Conservation (phyloP, 2,113 vertebrate genomes). For the Camarhynchus parvulus region DNA sequence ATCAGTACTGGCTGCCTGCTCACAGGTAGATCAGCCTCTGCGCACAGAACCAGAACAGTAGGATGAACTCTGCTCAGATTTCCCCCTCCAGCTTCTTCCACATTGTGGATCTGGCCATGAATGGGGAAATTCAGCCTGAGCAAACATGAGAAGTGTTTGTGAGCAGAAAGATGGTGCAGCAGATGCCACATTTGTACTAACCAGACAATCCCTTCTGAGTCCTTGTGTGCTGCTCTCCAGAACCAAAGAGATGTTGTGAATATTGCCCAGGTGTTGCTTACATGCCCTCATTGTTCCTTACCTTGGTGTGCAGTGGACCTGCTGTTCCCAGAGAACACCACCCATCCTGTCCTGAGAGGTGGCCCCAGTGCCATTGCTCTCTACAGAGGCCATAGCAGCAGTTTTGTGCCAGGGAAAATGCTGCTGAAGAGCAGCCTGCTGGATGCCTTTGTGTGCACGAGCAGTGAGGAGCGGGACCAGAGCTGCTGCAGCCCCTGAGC, state of each 20-base stretch:
- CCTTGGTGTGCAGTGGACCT: neutral
- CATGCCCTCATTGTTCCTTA: neutral
- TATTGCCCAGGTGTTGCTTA: neutral
- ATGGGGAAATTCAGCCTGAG: neutral
- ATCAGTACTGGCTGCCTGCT: neutral
- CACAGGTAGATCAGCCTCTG: neutral
- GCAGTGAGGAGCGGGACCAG: neutral
- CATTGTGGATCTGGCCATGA: neutral
- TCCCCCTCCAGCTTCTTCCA: neutral
- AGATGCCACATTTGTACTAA: neutral
- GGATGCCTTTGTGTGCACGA: conserved; percentile 81
- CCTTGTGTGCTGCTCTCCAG: neutral
- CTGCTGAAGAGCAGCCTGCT: conserved; percentile 55
- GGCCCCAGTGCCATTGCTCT: conserved; percentile 16
- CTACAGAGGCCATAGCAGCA: conserved; percentile 19
- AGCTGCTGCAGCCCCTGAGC: conserved; percentile 75
- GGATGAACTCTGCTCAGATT: neutral
- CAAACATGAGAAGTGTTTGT: neutral
- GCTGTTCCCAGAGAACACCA: neutral
- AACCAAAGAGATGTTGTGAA: neutral
- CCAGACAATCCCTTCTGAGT: neutral
- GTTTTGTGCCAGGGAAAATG: neutral
- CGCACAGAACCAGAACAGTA: neutral
- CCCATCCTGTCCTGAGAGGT: neutral
- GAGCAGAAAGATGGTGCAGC: neutral